phyloP scores from a whole-genome alignment of 2,888 invertebrate genomes.

The Drosophila hamatofila region DNA sequence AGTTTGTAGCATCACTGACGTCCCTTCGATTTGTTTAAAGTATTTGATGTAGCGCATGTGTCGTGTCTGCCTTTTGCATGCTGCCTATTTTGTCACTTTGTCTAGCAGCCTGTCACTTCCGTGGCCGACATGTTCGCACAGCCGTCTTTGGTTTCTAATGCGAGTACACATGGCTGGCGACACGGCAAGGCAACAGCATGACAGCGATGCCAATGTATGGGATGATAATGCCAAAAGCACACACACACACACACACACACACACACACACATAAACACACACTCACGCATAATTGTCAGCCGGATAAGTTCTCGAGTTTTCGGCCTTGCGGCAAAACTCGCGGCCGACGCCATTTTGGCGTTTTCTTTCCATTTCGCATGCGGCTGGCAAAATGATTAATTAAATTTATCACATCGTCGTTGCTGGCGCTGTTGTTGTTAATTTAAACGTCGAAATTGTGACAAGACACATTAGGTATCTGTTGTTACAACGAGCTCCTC shows the following conservation, averaged over 20 bases:
- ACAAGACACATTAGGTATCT: slow-evolving; percentile 66
- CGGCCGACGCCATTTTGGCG: slow-evolving; percentile 63
- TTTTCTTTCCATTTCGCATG: slow-evolving; percentile 59
- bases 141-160: slow-evolving; percentile 65
- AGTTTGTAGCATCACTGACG: slow-evolving; percentile 15
- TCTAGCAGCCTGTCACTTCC: slow-evolving; percentile 63
- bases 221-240: slow-evolving; percentile 5
- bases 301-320: slow-evolving; percentile 54
- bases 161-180: slow-evolving; percentile 24
- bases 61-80: slow-evolving; percentile 57
- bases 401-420: slow-evolving; percentile 73
- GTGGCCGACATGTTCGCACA: slow-evolving; percentile 63
- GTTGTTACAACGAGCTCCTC: slow-evolving; percentile 24
- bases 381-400: slow-evolving; percentile 69
- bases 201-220: slow-evolving; percentile 11
- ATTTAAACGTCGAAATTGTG: slow-evolving; percentile 76
- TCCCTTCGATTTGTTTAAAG: slow-evolving; percentile 70
- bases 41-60: slow-evolving; percentile 64
- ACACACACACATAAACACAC: background rate
- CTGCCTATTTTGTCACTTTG: slow-evolving; percentile 63
- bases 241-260: background rate
- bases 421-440: slow-evolving; percentile 54
- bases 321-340: slow-evolving; percentile 30
- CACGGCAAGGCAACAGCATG: slow-evolving; percentile 11
- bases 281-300: slow-evolving; percentile 17